Conservation (phyloP, 2,797 vertebrate species). For the Choloepus didactylus region DNA sequence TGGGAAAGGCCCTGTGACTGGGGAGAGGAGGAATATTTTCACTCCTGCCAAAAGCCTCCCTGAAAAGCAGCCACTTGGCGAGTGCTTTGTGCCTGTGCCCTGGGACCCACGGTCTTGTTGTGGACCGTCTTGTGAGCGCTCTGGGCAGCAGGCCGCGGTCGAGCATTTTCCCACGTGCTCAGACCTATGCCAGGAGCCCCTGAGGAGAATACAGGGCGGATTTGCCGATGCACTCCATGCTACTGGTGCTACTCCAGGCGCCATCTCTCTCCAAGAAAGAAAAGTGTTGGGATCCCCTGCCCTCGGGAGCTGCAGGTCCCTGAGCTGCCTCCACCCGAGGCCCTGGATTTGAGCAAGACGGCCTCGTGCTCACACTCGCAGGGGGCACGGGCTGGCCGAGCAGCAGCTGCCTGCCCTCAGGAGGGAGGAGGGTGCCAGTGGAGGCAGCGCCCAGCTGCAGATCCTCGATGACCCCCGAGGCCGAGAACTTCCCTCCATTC, state of each 20-base stretch:
- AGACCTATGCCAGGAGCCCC: not conserved
- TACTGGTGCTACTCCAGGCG: accelerated
- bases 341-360: too few relatives aligned
- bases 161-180: not conserved
- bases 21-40: accelerated
- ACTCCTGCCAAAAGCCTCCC: not conserved
- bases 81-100: not conserved
- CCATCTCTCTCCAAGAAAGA: not conserved
- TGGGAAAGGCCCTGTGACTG: not conserved
- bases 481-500: not conserved
- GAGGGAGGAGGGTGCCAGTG: not conserved
- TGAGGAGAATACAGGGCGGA: accelerated
- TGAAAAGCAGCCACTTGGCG: not conserved
- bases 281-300: not conserved
- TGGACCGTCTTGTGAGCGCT: too few relatives aligned
- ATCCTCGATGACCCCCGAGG: not conserved
- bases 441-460: not conserved
- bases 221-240: not conserved
- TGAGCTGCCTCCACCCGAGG: not conserved
- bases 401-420: not conserved
- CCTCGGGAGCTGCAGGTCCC: not conserved
- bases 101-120: too few relatives aligned
- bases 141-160: not conserved
- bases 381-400: not conserved
- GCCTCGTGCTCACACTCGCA: too few relatives aligned